phyloP scores from a whole-genome alignment of 2,888 invertebrate genomes.

The Meiosimyza decipiens region DNA sequence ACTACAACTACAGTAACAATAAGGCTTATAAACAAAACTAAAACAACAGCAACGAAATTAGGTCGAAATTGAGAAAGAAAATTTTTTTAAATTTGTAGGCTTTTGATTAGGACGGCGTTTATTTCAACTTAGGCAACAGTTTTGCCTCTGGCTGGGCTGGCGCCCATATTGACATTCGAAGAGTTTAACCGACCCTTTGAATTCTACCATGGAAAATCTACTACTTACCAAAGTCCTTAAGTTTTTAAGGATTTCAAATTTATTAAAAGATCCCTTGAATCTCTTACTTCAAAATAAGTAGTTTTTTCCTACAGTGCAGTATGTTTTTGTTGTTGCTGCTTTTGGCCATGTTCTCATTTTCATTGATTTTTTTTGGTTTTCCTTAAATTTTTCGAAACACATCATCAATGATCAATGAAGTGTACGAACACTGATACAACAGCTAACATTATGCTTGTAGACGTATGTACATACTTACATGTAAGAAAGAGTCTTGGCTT shows the following conservation, averaged over 20 bases:
- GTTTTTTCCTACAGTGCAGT: not conserved
- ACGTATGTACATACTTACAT: not conserved
- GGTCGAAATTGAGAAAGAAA: not conserved
- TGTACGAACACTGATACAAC: constrained; percentile 18
- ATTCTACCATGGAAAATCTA: too few relatives aligned
- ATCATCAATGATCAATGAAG: constrained; percentile 29
- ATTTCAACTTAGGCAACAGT: too few relatives aligned
- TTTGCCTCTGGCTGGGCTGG: too few relatives aligned
- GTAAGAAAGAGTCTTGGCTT: not conserved
- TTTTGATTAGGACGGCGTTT: too few relatives aligned
- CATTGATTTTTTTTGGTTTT: not conserved
- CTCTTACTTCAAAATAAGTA: too few relatives aligned
- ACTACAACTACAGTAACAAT: not conserved
- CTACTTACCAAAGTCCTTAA: too few relatives aligned
- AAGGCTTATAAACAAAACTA: not conserved
- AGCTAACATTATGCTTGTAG: not conserved
- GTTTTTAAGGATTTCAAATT: too few relatives aligned
- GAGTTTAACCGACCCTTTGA: too few relatives aligned
- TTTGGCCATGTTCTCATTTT: not conserved
- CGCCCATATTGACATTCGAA: too few relatives aligned
- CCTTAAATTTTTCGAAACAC: not conserved
- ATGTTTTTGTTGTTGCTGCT: not conserved
- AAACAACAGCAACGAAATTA: not conserved
- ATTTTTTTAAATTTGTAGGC: not conserved
- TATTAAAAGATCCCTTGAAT: too few relatives aligned